Evolutionary conservation across 2,888 invertebrate genomes (phyloP), one percentile per base, ranked within the genome.

Genomic region (Osedax fenrisi): DNA sequence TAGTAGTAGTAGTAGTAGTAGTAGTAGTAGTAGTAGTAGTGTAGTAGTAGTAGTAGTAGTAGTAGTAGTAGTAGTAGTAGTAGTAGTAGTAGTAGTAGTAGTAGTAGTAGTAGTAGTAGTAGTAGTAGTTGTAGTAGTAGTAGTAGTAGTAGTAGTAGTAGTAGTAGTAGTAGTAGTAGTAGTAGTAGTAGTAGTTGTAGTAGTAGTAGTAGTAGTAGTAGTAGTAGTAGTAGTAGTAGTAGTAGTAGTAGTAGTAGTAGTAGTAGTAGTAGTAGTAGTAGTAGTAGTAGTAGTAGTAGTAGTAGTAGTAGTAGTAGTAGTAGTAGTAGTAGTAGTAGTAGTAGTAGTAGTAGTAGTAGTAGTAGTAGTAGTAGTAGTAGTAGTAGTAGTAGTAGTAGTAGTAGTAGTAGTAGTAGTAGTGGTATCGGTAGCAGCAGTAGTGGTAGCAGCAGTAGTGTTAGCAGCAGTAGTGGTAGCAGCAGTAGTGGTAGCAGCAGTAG

Each of bases 341-440:
- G 67, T 69, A 74, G 41, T 72, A 70, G 66, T 74, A 74, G 24
- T 70, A 72, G 67, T 27, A 71, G 67, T 70, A 74, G 27, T 25
- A 74, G 67, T 70, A 72, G 41, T 74, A 74, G 66, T 68, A 74
- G 27, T 74, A 74, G 66, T 74, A 27, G 27, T 74, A 74, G 66
- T 70, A 69, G 66, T 69, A 74, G 26, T 74, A 74, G 66, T 74
- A 74, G 66, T 74, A 74, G 66, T 70, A 70, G 27, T 74, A 74
- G 66, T 68, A 74, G 66, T 74, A 68, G 66, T 69, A 74, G 66
- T 70, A 74, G 72, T 41, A 66, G 68, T 72, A 72, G 68, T 72
- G 67, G 68, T 74, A 74, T 27, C 67, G 67, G 68, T 69, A 74
- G 41, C 26, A 74, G 22, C 24, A 70, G 68, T 73, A 74, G 68